phyloP scores from a whole-genome alignment of 2,113 vertebrate genomes.

The Macquaria australasica region DNA sequence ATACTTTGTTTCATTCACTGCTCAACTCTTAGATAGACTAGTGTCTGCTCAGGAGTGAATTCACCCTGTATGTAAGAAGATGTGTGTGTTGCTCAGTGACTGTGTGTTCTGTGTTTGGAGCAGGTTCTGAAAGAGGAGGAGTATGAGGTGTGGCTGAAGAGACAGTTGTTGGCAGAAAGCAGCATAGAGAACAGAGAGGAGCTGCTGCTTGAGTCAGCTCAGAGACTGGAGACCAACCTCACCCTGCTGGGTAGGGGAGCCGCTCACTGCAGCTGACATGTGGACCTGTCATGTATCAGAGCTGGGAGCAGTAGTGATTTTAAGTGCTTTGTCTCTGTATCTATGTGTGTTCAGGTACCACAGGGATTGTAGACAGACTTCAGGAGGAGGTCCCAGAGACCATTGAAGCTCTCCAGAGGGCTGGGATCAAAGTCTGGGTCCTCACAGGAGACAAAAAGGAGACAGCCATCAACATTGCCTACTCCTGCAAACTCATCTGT shows the following conservation, averaged over 20 bases:
- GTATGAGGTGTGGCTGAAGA: slow-evolving; percentile 90
- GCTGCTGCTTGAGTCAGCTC: slow-evolving; percentile 89
- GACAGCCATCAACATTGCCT: slow-evolving; percentile 94
- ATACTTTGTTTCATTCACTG: too few species aligned
- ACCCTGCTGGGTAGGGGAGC: slow-evolving; percentile 90
- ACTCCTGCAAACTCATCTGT: slow-evolving; percentile 90
- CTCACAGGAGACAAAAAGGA: slow-evolving; percentile 97
- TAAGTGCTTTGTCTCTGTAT: not conserved
- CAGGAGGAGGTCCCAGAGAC: slow-evolving; percentile 96
- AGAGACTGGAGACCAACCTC: slow-evolving; percentile 89
- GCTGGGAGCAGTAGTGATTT: not conserved
- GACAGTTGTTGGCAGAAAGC: slow-evolving; percentile 90
- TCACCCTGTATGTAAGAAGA: not conserved
- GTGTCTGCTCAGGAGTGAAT: not conserved
- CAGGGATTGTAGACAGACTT: slow-evolving; percentile 94
- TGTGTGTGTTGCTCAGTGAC: not conserved
- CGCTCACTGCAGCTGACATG: not conserved
- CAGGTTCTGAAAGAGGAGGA: slow-evolving; percentile 90
- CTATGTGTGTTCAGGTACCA: slow-evolving; percentile 86
- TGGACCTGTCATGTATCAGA: not conserved
- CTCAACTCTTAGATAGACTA: not conserved
- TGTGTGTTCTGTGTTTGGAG: slow-evolving; percentile 8
- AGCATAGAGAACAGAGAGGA: slow-evolving; percentile 94
- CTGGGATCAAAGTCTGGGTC: slow-evolving; percentile 95
- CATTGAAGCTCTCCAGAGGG: slow-evolving; percentile 90